Evolutionary conservation across 2,797 vertebrate species (phyloP).

Genomic region (Crenichthys baileyi): DNA sequence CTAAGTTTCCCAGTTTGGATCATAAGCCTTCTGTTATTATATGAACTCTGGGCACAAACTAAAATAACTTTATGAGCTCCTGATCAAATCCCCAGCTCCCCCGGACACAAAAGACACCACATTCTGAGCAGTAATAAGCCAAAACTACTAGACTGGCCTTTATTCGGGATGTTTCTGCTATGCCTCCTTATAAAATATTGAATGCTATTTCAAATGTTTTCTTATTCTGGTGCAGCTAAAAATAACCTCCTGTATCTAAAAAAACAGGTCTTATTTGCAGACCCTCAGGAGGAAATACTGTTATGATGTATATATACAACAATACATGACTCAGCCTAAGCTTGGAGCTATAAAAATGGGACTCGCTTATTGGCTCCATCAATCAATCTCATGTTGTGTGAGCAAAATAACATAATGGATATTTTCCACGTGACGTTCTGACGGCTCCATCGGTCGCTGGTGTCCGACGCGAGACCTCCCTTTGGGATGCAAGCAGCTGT

Average conservation of each 20-base stretch:
- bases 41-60: not conserved
- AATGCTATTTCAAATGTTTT: not conserved
- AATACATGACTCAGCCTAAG: not conserved
- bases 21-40: not conserved
- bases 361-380: constrained; percentile 41
- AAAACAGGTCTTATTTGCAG: constrained; percentile 11
- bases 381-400: constrained; percentile 39
- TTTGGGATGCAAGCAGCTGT: constrained; percentile 62
- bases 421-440: constrained; percentile 17
- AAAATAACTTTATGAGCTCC: not conserved
- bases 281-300: not conserved
- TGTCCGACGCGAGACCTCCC: constrained; percentile 52
- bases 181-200: not conserved
- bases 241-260: constrained; percentile 3
- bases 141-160: not conserved
- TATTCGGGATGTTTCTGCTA: not conserved
- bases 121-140: not conserved
- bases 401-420: constrained; percentile 39
- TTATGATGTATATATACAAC: constrained; percentile 6
- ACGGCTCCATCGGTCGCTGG: constrained; percentile 46
- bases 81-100: not conserved
- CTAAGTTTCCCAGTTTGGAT: not conserved
- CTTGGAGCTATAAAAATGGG: constrained; percentile 10
- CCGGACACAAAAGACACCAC: not conserved
- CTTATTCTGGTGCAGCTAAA: constrained; percentile 3